A percentile compares a stretch with the other conserved stretches of the same genome.
Conservation (phyloP, 2,888 invertebrate genomes). For the Brachyopa scutellaris region DNA sequence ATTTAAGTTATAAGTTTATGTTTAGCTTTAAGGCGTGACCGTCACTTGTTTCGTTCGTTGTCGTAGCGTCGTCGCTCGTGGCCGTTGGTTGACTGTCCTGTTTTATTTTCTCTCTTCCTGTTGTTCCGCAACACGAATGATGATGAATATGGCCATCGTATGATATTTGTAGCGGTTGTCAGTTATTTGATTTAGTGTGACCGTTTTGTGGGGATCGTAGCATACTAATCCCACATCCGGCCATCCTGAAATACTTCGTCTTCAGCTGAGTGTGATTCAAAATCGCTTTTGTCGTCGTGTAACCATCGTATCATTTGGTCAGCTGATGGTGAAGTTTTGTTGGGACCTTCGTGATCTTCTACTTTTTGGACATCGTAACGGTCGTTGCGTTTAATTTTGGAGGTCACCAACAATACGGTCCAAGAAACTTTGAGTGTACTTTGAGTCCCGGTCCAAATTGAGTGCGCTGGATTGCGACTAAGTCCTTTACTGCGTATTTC, state of each 20-base stretch:
- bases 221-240: background rate
- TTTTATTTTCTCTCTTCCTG: too few relatives aligned
- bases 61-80: too few relatives aligned
- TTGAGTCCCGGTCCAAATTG: slow-evolving; percentile 56
- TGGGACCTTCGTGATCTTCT: slow-evolving; percentile 35
- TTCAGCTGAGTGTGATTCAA: background rate
- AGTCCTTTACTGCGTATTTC: slow-evolving; percentile 29
- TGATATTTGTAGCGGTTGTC: too few relatives aligned
- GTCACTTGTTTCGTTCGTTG: too few relatives aligned
- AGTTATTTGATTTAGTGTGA: too few relatives aligned
- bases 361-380: slow-evolving; percentile 40
- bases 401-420: slow-evolving; percentile 41
- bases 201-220: too few relatives aligned
- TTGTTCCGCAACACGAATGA: too few relatives aligned
- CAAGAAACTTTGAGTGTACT: slow-evolving; percentile 36
- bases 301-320: slow-evolving; percentile 42
- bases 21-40: too few relatives aligned
- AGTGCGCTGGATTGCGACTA: slow-evolving; percentile 39
- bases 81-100: too few relatives aligned
- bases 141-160: too few relatives aligned
- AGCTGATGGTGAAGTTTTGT: slow-evolving; percentile 19
- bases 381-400: slow-evolving; percentile 31
- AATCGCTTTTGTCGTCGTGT: background rate
- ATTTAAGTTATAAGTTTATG: too few relatives aligned
- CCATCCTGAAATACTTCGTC: background rate